These are phyloP conservation scores for Glaucidium brasilianum DNA, from an alignment of 2,113 vertebrate genomes.

Conservation along the genomic window DNA sequence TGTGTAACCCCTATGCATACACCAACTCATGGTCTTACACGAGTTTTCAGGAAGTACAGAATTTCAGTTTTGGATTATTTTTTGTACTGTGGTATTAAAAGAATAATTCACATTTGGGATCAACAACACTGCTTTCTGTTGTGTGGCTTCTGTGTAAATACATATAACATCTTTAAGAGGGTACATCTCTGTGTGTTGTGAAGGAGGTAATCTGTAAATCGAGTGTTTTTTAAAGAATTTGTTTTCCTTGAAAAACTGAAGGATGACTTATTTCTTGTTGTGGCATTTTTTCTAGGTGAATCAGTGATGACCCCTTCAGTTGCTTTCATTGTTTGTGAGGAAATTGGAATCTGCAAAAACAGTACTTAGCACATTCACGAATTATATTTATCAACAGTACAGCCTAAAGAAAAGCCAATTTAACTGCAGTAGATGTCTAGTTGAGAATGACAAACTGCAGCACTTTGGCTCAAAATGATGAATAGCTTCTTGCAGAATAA, in stretches of 20 bases:
- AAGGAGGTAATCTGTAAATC: background rate
- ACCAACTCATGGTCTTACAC: background rate
- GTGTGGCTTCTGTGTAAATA: background rate
- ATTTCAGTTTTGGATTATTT: background rate
- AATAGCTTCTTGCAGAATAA: background rate
- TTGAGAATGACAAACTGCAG: background rate
- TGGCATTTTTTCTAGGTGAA: background rate
- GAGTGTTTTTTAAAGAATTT: background rate
- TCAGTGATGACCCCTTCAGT: background rate
- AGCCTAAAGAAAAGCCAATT: background rate
- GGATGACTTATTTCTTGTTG: background rate
- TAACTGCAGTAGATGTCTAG: background rate
- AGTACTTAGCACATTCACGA: background rate
- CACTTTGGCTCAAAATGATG: background rate
- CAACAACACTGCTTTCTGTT: background rate
- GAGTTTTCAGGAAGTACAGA: background rate
- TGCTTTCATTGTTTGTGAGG: background rate
- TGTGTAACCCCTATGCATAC: background rate
- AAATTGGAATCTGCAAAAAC: background rate
- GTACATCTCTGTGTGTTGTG: accelerated
- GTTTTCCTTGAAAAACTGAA: background rate
- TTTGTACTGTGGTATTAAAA: background rate
- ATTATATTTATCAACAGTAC: background rate
- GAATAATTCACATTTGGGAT: background rate
- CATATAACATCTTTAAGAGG: background rate